Conservation (phyloP, 2,113 vertebrate genomes). For the Oreochromis tanganicae region DNA sequence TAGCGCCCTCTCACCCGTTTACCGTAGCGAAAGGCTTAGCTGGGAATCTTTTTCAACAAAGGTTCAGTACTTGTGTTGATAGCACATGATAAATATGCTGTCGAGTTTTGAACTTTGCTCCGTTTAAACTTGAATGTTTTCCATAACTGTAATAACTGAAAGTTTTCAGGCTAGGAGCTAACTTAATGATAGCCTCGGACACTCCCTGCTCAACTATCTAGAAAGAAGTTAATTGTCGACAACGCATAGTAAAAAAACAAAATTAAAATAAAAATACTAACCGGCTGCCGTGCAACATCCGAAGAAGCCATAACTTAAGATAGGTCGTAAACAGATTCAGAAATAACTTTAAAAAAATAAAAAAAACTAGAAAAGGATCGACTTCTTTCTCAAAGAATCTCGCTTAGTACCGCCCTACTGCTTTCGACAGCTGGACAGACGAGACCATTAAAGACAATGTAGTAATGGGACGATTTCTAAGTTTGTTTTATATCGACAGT, state of each 20-base stretch:
- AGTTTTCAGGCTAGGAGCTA: slow-evolving; percentile 24
- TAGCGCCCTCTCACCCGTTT: not conserved
- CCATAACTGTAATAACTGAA: not conserved
- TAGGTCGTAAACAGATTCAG: not conserved
- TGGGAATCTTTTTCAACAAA: not conserved
- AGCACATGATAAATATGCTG: not conserved
- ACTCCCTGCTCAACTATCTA: slow-evolving; percentile 56
- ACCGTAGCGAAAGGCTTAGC: not conserved
- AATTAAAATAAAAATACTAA: slow-evolving; percentile 26
- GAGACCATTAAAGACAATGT: not conserved
- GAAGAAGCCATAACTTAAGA: slow-evolving; percentile 62
- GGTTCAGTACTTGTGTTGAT: not conserved
- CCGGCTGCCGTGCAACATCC: slow-evolving; percentile 71
- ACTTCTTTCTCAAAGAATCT: not conserved
- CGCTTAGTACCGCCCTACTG: not conserved
- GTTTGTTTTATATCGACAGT: not conserved
- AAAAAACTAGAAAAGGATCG: not conserved
- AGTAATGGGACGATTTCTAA: not conserved
- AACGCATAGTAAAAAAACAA: not conserved
- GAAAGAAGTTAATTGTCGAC: not conserved
- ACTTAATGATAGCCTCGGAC: slow-evolving; percentile 42
- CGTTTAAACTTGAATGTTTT: not conserved
- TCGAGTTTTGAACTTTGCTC: fast-evolving
- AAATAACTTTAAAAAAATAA: not conserved
- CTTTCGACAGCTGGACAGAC: slow-evolving; percentile 51